Base-by-base conservation (phyloP, 2,113 vertebrate species). In the Apeltes quadracus region DNA sequence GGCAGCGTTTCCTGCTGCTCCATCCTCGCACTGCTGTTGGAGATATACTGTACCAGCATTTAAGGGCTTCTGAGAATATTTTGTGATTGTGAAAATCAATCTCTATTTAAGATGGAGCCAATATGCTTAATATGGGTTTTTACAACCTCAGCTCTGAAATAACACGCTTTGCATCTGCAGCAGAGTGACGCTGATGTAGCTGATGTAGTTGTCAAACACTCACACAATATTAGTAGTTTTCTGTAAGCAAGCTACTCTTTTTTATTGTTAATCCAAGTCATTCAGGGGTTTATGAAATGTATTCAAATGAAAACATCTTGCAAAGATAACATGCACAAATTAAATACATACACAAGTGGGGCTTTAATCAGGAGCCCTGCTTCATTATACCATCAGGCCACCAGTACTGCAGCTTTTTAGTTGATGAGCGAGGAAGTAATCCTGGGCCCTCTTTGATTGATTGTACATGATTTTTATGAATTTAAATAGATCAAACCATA, bases 101-200 rank as follows among this genome's bases (percentile, higher is more conserved):
- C 20, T 67, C 44, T 51, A 22, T 59, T 50, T 67, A 11, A 61
- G 13, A 25, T 23, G 11, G 3, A 18, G 25, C 10, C 44, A 2
- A 20, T 43, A 39, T 25, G 12, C 43, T 25, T 61, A 13, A 51
- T 56, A 64, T 75, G 53, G 68, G 32, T 36, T 71, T 25, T 70
- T 54, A 51, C 32, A n/a, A 13, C 20, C 36, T 56, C 54, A 54
- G 44, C 56, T 61, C 62, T 65, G 39, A 61, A 54, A 76, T 69
- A 38, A 72, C 55, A 73, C 41, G 43, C 14, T 80, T 62, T 71
- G 43, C 63, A 69, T 62, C 46, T 61, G 36, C 34, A 51, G 18
- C 7, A 75, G 48, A 48, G 9, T 32, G 7, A 4, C 16, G 14
- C n/a, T n/a, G n/a, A n/a, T n/a, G n/a, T n/a, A 25, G 27, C 18